Base-by-base conservation (phyloP, 2,888 invertebrate genomes). In the Euclidia mi region DNA sequence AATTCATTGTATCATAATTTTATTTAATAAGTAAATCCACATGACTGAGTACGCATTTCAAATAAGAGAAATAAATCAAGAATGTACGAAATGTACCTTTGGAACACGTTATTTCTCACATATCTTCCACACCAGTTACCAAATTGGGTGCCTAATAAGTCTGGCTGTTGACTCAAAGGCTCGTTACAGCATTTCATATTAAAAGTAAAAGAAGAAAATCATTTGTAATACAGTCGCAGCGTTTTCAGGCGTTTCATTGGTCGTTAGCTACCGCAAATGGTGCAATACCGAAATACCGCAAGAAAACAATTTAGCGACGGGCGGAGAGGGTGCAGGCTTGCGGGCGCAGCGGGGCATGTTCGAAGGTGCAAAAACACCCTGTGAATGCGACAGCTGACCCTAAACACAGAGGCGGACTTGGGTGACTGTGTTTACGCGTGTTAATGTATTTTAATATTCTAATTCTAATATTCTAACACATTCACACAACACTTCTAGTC, bases 331-430 rank as follows among this genome's bases (percentile, higher is more conserved):
- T 58, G 68, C 68, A 52, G 17, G 65, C 49, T 46, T 43, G 50
- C 58, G 56, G 38, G 59, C 25, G 28, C 15, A 32, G 37, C 15
- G 29, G 65, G 65, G 60, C 45, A 69, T 74, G 79, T 76, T 72
- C 65, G 76, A 69, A 84, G 81, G 85, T 85, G 85, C 88, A 92
- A 92, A 92, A 92, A 92, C 90, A 75, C 65, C 74, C 81, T 92
- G 92, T 85, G 92, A 92, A 88, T 87, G 84, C 82, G 89, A 82
- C 92, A 92, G 91, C 91, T 92, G 92, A 88, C 90, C 84, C 76
- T 72, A 69, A 65, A 71, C 29, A 73, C 86, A 85, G 87, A 75
- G 85, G 60, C 64, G 89, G 64, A 87, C 49, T 84, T 48, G 57
- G 78, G 60, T 56, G 57, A 57, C 40, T 7, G 32, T 40, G 28